A percentile compares a stretch with the other conserved stretches of the same genome.
Conservation (phyloP, 2,797 vertebrate genomes). For the Eulemur mongoz region DNA sequence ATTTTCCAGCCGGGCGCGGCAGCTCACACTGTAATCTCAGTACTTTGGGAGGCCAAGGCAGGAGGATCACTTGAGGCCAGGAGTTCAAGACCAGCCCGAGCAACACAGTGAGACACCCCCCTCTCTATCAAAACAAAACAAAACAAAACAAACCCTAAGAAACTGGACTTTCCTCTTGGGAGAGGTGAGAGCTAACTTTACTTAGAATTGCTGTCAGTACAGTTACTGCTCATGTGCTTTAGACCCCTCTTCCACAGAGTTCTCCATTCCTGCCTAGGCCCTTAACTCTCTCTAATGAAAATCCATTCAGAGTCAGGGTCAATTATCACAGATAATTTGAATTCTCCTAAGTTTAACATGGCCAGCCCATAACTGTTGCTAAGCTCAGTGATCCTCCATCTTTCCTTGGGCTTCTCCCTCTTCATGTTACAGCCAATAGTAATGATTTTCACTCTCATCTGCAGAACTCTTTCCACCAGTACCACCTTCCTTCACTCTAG, state of each 20-base stretch:
- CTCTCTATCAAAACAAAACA: background rate
- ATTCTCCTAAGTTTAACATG: conserved; percentile 2
- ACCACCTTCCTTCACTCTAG: background rate
- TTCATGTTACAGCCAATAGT: conserved; percentile 8
- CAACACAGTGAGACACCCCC: background rate
- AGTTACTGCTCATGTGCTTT: background rate
- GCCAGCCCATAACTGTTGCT: background rate
- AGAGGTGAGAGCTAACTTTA: background rate
- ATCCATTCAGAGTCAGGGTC: background rate
- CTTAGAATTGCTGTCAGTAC: background rate
- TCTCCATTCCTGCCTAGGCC: background rate
- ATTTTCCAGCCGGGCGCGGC: background rate
- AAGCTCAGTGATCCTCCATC: conserved; percentile 3
- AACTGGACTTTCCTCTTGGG: background rate
- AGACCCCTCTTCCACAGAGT: background rate
- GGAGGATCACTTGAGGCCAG: background rate
- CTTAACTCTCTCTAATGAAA: conserved; percentile 23
- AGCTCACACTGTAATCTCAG: background rate
- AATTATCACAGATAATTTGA: background rate
- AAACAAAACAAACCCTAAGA: background rate
- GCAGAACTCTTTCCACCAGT: background rate
- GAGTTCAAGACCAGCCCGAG: background rate
- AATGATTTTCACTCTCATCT: conserved; percentile 17
- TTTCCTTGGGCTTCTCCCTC: conserved; percentile 36
- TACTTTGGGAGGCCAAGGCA: background rate